Evolutionary conservation across 2,113 vertebrate species (phyloP), one percentile per base, ranked within the genome.

Genomic region (Argyrosomus japonicus): DNA sequence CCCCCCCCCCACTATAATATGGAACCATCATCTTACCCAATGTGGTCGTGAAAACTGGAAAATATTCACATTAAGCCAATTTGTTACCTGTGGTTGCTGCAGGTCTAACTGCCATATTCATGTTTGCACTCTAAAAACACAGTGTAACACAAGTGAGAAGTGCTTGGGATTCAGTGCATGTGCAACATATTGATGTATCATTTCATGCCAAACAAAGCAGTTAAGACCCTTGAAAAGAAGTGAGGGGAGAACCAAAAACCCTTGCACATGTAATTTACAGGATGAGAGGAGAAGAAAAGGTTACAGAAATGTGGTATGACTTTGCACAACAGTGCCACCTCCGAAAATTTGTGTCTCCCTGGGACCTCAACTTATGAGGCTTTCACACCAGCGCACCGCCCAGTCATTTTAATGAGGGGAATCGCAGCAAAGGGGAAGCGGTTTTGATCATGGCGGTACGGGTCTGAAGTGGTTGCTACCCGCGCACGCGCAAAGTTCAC

Each of bases 181-280:
- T 75, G 56, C 61, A 48, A 68, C 65, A 54, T 53, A 82, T 75
- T 82, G 67, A 88, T 75, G 77, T 72, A 60, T 77, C 36, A 77
- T 81, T 89, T 85, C 36, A 84, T 65, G 63, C 60, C 70, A 77
- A 82, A 71, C 75, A 65, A 79, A 87, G 81, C 60, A 70, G 71
- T 79, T 79, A 84, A 77, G 36, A 69, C 10, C 75, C 77, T 84
- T 76, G 62, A 75, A 82, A 84, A 79, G 53, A 81, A 80, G n/a
- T 40, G 48, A 51, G 3, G 27, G 72, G 43, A 36, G 67, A 83
- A 47, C 40, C 21, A 67, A 58, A 43, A 84, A 50, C 43, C 29
- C 36, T 40, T 75, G 64, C 61, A 65, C 29, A 56, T 79, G 58
- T 51, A 73, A 70, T 89, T 85, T 70, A 75, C 40, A 64, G n/a